Percentiles rank a stretch among this genome's conserved stretches.
phyloP scores from a whole-genome alignment of 2,888 invertebrate genomes.

The Enchytraeus crypticus region DNA sequence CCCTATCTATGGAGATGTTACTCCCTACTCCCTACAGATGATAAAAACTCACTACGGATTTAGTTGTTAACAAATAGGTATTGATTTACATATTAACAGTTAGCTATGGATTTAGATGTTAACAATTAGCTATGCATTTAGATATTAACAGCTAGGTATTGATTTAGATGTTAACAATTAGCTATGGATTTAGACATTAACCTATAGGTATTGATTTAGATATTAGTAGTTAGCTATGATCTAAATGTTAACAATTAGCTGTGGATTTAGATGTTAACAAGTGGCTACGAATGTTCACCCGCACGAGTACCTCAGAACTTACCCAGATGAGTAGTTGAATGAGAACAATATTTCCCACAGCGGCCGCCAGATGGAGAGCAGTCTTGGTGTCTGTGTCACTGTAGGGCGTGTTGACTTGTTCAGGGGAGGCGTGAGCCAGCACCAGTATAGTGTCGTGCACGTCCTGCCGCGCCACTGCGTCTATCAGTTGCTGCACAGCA shows the following conservation, averaged over 20 bases:
- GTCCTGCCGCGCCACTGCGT: constrained; percentile 48
- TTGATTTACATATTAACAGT: too few species aligned
- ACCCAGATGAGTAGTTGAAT: constrained; percentile 92
- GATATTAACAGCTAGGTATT: too few species aligned
- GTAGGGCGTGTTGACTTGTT: constrained; percentile 69
- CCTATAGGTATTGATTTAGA: neutral
- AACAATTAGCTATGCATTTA: too few species aligned
- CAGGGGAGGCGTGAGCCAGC: constrained; percentile 50
- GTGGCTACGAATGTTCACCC: too few species aligned
- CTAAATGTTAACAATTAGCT: too few species aligned
- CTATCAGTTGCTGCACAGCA: constrained; percentile 52
- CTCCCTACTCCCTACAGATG: too few species aligned
- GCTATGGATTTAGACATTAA: too few species aligned
- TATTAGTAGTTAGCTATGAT: neutral
- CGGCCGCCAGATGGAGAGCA: constrained; percentile 79
- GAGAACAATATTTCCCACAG: constrained; percentile 69
- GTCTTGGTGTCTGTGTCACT: constrained; percentile 68
- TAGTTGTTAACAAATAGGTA: too few species aligned
- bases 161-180: too few species aligned
- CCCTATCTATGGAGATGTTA: too few species aligned
- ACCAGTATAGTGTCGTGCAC: constrained; percentile 53
- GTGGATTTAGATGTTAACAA: neutral
- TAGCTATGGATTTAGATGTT: too few species aligned
- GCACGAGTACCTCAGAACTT: constrained; percentile 36
- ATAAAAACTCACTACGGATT: too few species aligned